Conservation (phyloP, 1,140 invertebrate genomes). For the Zaprionus vittiger region DNA sequence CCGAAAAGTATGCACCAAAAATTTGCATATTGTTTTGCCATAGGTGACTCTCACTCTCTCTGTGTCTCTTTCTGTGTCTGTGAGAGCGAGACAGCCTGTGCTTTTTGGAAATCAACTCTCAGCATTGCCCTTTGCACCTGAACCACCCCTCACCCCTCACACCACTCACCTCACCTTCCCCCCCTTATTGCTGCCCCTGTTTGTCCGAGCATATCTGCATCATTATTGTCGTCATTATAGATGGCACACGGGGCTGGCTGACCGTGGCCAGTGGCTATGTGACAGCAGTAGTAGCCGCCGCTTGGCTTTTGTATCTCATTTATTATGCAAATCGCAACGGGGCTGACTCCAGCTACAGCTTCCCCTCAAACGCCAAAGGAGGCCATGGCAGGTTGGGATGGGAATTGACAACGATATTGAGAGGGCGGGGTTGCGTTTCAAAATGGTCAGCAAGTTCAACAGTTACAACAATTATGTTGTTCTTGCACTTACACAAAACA, state of each 20-base stretch:
- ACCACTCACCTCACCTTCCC: neutral
- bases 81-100: constrained; percentile 2
- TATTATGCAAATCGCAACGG: constrained; percentile 75
- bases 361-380: neutral
- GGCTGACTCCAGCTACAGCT: constrained; percentile 17
- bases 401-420: constrained; percentile 13
- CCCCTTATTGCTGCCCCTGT: constrained; percentile 10
- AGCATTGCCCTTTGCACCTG: constrained; percentile 55
- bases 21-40: constrained; percentile 82
- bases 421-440: neutral
- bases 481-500: constrained; percentile 39
- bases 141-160: neutral
- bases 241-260: constrained; percentile 57
- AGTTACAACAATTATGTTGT: constrained; percentile 65
- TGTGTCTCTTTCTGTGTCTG: neutral
- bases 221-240: constrained; percentile 81
- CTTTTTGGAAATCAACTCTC: constrained; percentile 27
- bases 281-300: constrained; percentile 79
- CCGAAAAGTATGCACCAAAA: constrained; percentile 78
- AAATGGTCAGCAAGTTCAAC: constrained; percentile 61
- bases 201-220: constrained; percentile 48
- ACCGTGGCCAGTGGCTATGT: constrained; percentile 51
- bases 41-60: constrained; percentile 32
- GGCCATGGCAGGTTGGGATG: neutral
- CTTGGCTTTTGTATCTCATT: constrained; percentile 78